Evolutionary conservation across 2,113 vertebrate species (phyloP).

Genomic region (Onychorhynchus coronatus): DNA sequence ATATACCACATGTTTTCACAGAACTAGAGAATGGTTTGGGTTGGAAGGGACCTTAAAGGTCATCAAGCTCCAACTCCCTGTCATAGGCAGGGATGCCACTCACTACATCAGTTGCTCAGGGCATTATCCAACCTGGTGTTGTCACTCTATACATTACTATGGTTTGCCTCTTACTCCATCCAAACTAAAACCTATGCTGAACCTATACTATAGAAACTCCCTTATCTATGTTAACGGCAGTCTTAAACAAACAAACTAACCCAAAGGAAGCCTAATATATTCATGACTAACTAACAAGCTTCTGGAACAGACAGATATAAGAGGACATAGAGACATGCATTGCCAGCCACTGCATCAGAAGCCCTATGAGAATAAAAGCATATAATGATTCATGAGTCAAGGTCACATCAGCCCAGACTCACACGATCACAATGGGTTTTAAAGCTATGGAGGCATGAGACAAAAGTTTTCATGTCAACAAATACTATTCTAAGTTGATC

Average conservation of each 20-base stretch:
- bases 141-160: neutral
- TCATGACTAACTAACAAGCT: neutral
- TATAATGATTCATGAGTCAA: conserved; percentile 1
- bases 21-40: neutral
- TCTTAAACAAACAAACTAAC: neutral
- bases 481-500: neutral
- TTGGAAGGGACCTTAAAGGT: neutral
- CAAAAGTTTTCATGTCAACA: neutral
- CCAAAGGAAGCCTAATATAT: neutral
- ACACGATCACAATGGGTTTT: neutral
- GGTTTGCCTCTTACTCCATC: neutral
- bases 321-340: neutral
- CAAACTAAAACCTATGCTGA: neutral
- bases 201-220: neutral
- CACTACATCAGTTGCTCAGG: neutral
- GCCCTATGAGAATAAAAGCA: neutral
- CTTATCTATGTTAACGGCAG: neutral
- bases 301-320: neutral
- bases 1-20: neutral
- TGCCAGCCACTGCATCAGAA: conserved; percentile 5
- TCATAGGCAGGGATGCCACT: neutral
- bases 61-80: neutral
- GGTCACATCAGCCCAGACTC: neutral
- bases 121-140: neutral
- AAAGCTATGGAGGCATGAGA: neutral